phyloP scores from a whole-genome alignment of 2,113 vertebrate species.

The Nettapus auritus region DNA sequence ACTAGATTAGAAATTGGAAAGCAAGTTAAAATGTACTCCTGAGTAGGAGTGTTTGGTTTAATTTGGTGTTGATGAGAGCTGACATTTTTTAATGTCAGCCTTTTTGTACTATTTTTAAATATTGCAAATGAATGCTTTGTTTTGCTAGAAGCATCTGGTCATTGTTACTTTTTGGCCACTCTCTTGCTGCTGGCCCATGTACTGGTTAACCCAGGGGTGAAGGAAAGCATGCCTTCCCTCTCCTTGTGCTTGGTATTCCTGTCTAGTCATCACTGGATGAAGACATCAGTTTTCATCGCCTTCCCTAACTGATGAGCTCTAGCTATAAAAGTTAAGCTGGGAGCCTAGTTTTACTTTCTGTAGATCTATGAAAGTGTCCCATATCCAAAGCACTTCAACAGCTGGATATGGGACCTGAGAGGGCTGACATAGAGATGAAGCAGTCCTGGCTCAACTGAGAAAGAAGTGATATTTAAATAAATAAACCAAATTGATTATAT shows the following conservation, averaged over 20 bases:
- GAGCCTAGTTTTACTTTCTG: neutral
- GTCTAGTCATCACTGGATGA: fast-evolving
- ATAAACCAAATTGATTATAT: neutral
- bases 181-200: neutral
- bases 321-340: neutral
- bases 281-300: neutral
- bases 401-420: no score
- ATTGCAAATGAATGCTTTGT: neutral
- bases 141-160: neutral
- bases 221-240: neutral
- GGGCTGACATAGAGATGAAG: neutral
- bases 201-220: no score
- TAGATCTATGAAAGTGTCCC: fast-evolving
- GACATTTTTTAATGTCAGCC: neutral
- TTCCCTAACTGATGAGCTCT: neutral
- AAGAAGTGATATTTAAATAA: neutral
- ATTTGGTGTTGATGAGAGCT: neutral
- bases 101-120: neutral
- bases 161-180: neutral
- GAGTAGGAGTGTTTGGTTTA: neutral
- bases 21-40: neutral
- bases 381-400: neutral
- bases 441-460: neutral
- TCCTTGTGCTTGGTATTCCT: fast-evolving
- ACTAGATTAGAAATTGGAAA: neutral